Base-by-base conservation (phyloP, 2,797 vertebrate species). In the Novumbra hubbsi region DNA sequence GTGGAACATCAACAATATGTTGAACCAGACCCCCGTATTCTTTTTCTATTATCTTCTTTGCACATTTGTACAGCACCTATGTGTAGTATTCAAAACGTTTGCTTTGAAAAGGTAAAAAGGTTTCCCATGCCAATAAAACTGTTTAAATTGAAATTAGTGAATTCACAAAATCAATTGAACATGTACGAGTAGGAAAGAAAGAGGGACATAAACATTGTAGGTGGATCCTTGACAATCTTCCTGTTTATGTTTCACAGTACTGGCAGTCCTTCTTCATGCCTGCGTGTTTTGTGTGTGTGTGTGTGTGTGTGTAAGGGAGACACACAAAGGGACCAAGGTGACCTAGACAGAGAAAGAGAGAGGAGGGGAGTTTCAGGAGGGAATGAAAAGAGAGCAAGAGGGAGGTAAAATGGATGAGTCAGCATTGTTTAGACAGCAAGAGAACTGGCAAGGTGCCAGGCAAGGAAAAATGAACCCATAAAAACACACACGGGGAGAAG, bases 291-390 rank as follows among this genome's bases (percentile, higher is more conserved):
- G 63, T 16, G 1, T 32, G 27, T 32, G 28, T 32, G 27, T 65
- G 63, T 65, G 28, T 30, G 27, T 65, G 63, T 19, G 52, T 21
- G 21, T 45, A 45, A 45, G 41, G 9, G 41, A 45, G 41, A 45
- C 41, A 45, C 41, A 45, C 41, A 45, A 76, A 74, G 79, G 70
- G 76, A 78, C 73, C 77, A 87, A 85, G 82, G 86, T 88, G 82
- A 85, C 86, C 83, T 71, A 30, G 50, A 60, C 66, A 64, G 38
- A 32, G 32, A 49, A 15, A 19, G 52, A 69, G 30, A 52, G 21
- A 65, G 70, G 38, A 45, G 1, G 69, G 28, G 48, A 17, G 41
- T 45, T 45, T 45, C 41, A 45, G 41, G 28, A 32, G 64, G 28
- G 21, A 38, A 0, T 17, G 49, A 57, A 73, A 72, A 78, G 78